Evolutionary conservation across 2,888 invertebrate species (phyloP), one percentile per base, ranked within the genome.

Genomic region (Zeuzera pyrina): DNA sequence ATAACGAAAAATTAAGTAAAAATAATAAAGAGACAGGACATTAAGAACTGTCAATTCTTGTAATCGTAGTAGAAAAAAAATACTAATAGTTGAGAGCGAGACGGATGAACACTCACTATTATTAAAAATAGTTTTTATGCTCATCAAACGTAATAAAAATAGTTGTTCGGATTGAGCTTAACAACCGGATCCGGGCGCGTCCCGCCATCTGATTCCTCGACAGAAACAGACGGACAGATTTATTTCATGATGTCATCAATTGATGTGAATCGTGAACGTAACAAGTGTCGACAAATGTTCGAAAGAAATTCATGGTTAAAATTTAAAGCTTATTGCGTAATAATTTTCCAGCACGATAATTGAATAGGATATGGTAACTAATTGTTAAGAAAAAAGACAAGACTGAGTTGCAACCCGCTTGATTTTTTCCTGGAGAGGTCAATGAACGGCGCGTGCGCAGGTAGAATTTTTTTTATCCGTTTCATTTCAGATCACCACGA

Each of bases 171-270:
- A 68, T 70, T 57, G 60, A 56, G 64, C 60, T 62, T 67, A 67
- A 71, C 66, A 69, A 69, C 74, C 79, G 73, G 76, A 76, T 76
- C 73, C 74, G 70, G 76, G 72, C 63, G 57, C 57, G 61, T 61
- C 67, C 61, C 61, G 61, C 46, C 59, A 44, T 52, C 56, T 54
- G 57, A 57, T 48, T 57, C 60, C 49, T 49, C 49, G 40, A 42
- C 46, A 40, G 43, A 39, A 41, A 43, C 57, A 47, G 48, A 58
- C 58, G 44, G 55, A 67, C 68, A 58, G 67, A 76, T 74, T 72
- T 67, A 69, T 68, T 66, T 57, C 43, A 53, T 79, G 74, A 81
- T 67, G 68, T 79, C 77, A 78, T 74, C 68, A 54, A 60, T 67
- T 56, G 43, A 60, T 65, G 49, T 62, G 48, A 7, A 25, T 60